phyloP scores from a whole-genome alignment of 2,113 vertebrate genomes.

The Rynchops niger region DNA sequence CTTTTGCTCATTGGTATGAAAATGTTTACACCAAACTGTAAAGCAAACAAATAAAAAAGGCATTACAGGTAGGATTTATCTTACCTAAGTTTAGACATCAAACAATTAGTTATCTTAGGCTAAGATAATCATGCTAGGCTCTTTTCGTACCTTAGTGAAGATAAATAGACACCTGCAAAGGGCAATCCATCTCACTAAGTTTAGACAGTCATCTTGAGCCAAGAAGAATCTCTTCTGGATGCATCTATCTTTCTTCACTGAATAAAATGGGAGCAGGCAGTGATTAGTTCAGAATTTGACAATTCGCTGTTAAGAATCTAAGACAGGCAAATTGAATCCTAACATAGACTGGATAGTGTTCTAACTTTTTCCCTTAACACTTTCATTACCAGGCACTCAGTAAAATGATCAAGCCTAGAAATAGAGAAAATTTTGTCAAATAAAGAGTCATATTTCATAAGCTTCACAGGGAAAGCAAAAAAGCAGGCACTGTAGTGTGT shows the following conservation, averaged over 20 bases:
- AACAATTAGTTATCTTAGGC: not conserved
- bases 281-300: not conserved
- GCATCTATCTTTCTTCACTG: not conserved
- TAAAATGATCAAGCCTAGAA: not conserved
- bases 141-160: slow-evolving; percentile 1
- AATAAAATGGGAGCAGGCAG: not conserved
- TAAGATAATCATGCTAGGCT: not conserved
- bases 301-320: not conserved
- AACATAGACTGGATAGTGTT: not conserved
- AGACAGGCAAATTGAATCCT: not conserved
- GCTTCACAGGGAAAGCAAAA: not conserved
- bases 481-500: fast-evolving
- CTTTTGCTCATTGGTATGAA: not conserved
- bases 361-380: not conserved
- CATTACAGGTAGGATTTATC: not conserved
- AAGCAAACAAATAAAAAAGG: slow-evolving; percentile 24
- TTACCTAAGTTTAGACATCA: not conserved
- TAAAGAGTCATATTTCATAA: not conserved
- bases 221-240: not conserved
- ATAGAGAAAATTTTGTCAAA: not conserved
- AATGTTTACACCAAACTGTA: not conserved
- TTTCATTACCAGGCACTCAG: not conserved
- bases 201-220: not conserved
- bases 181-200: not conserved
- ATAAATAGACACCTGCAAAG: not conserved